phyloP scores from a whole-genome alignment of 92 coral and sea anemone species.

The Chrysogorgia sp. region DNA sequence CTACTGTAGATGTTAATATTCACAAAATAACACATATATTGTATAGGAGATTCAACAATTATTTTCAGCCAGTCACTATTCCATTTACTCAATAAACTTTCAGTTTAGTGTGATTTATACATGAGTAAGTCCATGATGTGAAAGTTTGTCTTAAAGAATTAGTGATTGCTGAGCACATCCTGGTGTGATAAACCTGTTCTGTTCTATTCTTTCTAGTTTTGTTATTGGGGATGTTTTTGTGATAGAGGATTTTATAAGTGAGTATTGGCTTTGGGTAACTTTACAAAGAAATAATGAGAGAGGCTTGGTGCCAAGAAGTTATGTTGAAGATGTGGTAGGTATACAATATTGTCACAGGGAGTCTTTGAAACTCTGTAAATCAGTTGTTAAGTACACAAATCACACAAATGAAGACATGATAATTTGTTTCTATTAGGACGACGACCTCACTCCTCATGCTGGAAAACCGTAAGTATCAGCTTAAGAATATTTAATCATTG shows the following conservation, averaged over 20 bases:
- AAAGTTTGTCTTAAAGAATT: background rate
- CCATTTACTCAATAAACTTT: too few species aligned
- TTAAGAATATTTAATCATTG: background rate
- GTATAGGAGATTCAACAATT: too few species aligned
- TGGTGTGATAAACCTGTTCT: too few species aligned
- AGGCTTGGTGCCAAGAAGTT: conserved; percentile 83
- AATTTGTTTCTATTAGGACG: conserved; percentile 51
- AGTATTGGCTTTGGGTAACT: conserved; percentile 93
- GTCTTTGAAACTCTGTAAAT: too few species aligned
- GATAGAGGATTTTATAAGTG: conserved; percentile 80
- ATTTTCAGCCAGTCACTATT: too few species aligned
- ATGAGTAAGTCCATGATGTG: conserved; percentile 15
- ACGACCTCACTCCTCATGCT: conserved; percentile 88
- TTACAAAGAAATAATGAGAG: conserved; percentile 91
- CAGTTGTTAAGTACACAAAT: too few species aligned
- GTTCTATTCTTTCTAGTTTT: too few species aligned
- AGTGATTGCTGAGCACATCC: background rate
- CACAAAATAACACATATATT: too few species aligned
- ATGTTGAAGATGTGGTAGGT: conserved; percentile 93
- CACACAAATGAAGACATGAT: too few species aligned
- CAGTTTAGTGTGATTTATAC: too few species aligned
- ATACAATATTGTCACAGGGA: background rate
- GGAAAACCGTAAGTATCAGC: conserved; percentile 86
- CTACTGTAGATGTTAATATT: too few species aligned
- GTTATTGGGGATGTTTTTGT: conserved; percentile 95